Conservation (phyloP, 2,888 invertebrate genomes). For the Cynaeus angustus region DNA sequence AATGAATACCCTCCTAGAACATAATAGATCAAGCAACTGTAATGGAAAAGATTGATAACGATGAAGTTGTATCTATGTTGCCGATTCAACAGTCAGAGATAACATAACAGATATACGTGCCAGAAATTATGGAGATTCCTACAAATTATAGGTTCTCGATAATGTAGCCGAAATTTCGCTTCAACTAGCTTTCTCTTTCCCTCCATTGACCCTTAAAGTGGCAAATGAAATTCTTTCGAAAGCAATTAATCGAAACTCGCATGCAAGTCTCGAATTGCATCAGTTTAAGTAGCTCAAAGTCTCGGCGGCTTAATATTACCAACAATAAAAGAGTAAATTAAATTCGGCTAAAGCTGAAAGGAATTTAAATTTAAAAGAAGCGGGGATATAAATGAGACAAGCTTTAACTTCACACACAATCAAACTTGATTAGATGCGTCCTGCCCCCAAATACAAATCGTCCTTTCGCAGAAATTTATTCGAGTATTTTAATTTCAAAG, state of each 20-base stretch:
- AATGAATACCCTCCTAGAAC: too few species aligned
- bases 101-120: not conserved
- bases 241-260: constrained; percentile 6
- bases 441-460: constrained; percentile 42
- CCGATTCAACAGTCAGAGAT: not conserved
- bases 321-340: constrained; percentile 46
- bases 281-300: constrained; percentile 32
- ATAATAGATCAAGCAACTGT: not conserved
- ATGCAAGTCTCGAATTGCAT: constrained; percentile 25
- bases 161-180: not conserved
- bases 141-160: too few species aligned
- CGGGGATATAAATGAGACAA: constrained; percentile 44
- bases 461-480: constrained; percentile 34
- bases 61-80: not conserved
- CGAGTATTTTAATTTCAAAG: constrained; percentile 39
- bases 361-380: constrained; percentile 48
- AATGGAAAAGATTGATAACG: constrained; percentile 1
- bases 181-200: not conserved
- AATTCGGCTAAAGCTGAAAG: constrained; percentile 37
- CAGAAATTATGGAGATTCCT: not conserved
- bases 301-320: constrained; percentile 26
- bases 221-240: constrained; percentile 9
- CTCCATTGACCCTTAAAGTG: not conserved
- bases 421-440: constrained; percentile 51
- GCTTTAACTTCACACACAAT: constrained; percentile 50